Base-by-base conservation (phyloP, 2,888 invertebrate species). In the Drosophila recens region DNA sequence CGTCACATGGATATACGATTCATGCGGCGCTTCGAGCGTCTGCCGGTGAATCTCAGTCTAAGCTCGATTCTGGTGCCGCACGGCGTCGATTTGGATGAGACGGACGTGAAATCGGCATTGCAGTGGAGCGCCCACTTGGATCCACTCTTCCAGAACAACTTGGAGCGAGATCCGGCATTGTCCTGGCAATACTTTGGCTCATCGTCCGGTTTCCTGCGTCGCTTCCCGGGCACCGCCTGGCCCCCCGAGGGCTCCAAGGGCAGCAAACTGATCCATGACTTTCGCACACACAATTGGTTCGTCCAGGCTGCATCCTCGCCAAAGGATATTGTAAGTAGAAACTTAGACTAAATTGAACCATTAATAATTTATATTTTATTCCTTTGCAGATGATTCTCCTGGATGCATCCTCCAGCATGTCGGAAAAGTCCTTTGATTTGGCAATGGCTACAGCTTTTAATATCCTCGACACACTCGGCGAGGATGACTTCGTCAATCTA, bases 161-260 rank as follows among this genome's bases (percentile, higher is more conserved):
- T 97, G 91, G 96, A 97, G 91, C 95, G 95, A 77, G 98, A 98
- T 93, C 97, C 98, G 0, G 96, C 97, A 1, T 94, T 98, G 45
- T 97, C 97, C n/a, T 99, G 99, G 98, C 99, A 99, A 93, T 98
- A 98, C 93, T 99, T 98, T 93, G 98, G 99, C 57, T 98, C 98
- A 61, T 96, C 98, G n/a, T 94, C 96, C 1, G 99, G 99, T 54
- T 99, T 99, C 93, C 95, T 99, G 92, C 94, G 99, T 87, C 95
- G 98, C 90, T 99, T 97, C 94, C 99, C 99, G 92, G 99, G 98
- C 96, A 96, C 96, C 90, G 96, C 97, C 20, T 97, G 97, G 97
- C 97, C 97, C 17, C 96, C 96, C 27, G 95, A 96, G 92, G 96
- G 96, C 81, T 95, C 96, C 56, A 95, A 95, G 80, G 97, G 96